A percentile compares a stretch with the other conserved stretches of the same genome.
Conservation (phyloP, 2,888 invertebrate species). For the Eristalis pertinax region DNA sequence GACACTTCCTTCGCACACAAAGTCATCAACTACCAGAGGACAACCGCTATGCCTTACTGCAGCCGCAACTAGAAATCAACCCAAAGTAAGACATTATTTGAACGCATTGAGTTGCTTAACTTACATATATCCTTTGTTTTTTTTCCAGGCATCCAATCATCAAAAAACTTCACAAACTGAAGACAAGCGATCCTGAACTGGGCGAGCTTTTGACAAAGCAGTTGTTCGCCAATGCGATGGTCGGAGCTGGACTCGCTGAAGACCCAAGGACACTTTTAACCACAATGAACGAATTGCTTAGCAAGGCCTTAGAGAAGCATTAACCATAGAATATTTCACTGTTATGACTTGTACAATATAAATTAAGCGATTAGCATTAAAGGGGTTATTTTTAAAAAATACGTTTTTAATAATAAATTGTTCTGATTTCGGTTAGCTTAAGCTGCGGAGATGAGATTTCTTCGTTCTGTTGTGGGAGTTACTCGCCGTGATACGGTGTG, state of each 20-base stretch:
- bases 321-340: conserved; percentile 75
- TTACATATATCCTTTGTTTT: neutral
- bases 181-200: conserved; percentile 88
- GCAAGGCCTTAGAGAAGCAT: conserved; percentile 90
- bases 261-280: conserved; percentile 93
- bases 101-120: neutral
- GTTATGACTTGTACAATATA: neutral
- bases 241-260: conserved; percentile 95
- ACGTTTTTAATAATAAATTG: neutral
- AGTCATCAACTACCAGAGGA: conserved; percentile 91
- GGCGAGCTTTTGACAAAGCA: conserved; percentile 93
- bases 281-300: conserved; percentile 93
- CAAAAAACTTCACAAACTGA: conserved; percentile 91
- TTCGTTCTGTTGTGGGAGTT: too few species aligned
- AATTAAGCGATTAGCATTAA: conserved; percentile 30
- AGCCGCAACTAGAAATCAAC: conserved; percentile 97
- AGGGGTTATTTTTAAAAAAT: conserved; percentile 6
- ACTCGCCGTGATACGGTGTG: too few species aligned
- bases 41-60: conserved; percentile 91
- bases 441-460: too few species aligned
- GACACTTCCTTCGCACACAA: conserved; percentile 96
- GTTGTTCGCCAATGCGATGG: conserved; percentile 97
- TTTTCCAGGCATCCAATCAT: conserved; percentile 92
- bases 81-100: conserved; percentile 85
- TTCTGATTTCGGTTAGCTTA: too few species aligned